Base-by-base conservation (phyloP, 2,888 invertebrate species). In the Sarcophaga subvicina region DNA sequence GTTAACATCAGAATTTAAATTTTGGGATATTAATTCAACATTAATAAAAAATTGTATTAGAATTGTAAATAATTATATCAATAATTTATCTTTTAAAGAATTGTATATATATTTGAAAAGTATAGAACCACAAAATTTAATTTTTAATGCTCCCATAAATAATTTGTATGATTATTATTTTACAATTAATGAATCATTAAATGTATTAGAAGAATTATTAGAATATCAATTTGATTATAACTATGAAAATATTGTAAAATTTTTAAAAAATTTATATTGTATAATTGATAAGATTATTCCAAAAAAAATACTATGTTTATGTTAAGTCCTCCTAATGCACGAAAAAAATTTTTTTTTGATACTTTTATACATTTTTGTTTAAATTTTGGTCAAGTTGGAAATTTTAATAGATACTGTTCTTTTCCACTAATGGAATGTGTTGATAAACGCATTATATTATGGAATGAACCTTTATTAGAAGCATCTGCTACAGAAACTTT, bases 381-480 rank as follows among this genome's bases (percentile, higher is more conserved):
- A 49, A 81, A 81, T 81, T 81, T 73, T 66, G 80, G 80, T n/a
- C 80, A 81, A 20, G 62, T 80, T 22, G 67, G 69, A 37, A 80
- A 76, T 84, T 80, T 81, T 72, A 87, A 87, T 59, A 14, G 70
- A 17, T 80, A 73, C 73, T 73, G 69, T 45, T 67, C 73, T 14
- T 87, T 87, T 83, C 70, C 81, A 12, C 59, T 81, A 59, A 83
- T 83, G 83, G 72, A 86, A 75, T 83, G 79, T 60, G 71, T 79
- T 0, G 79, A 86, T 47, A 64, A 69, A 37, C 11, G 82, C 0
- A 72, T 86, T 14, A 86, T 86, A 4, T 22, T 80, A 60, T 80
- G 80, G 80, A 80, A 80, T 54, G 80, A 80, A 67, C 60, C 80
- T 10, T 0, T 80, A n/a, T 20, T 73, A 45, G 81, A 81, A 81